Base-by-base conservation (phyloP, 2,888 invertebrate genomes). In the Megastigmus dorsalis region DNA sequence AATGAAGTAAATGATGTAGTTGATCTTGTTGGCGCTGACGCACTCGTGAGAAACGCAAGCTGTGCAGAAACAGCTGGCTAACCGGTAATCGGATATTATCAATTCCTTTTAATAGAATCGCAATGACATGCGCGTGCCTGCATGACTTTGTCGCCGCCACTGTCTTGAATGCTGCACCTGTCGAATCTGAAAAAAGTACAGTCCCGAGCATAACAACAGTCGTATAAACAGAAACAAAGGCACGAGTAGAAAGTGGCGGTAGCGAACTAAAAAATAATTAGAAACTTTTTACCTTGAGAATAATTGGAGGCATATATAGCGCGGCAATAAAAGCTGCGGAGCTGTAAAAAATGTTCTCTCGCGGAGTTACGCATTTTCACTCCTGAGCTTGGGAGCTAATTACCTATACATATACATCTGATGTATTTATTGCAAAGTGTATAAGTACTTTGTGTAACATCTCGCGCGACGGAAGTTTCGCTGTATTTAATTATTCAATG, bases 71-170 rank as follows among this genome's bases (percentile, higher is more conserved):
- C 48, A 33, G 33, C 5, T 30, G 13, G 54, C 18, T 13, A 36
- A 55, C 55, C 41, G 15, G 48, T 63, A 63, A 63, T 63, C 23
- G 62, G 48, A 63, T 63, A 63, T 50, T 63, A 63, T 48, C 62
- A 50, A 63, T 63, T n/a, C 48, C 23, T 63, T 50, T 50, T 48
- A 63, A 63, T 63, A 63, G 48, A 48, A 63, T 63, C 36, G 63
- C 36, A 36, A 50, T 50, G 48, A 50, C 23, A 50, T 10, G 10
- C 15, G n/a, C n/a, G 10, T 23, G 10, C n/a, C 6, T 30, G 20
- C 15, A 45, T 7, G 26, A 28, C 41, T 41, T 26, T 41, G 23
- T 38, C n/a, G 57, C 13, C n/a, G n/a, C n/a, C n/a, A n/a, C n/a
- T n/a, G n/a, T n/a, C n/a, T n/a, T n/a, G n/a, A n/a, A n/a, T 5